A percentile compares a stretch with the other conserved stretches of the same genome.
phyloP scores from a whole-genome alignment of 2,888 invertebrate species.

The Eilema depressum region DNA sequence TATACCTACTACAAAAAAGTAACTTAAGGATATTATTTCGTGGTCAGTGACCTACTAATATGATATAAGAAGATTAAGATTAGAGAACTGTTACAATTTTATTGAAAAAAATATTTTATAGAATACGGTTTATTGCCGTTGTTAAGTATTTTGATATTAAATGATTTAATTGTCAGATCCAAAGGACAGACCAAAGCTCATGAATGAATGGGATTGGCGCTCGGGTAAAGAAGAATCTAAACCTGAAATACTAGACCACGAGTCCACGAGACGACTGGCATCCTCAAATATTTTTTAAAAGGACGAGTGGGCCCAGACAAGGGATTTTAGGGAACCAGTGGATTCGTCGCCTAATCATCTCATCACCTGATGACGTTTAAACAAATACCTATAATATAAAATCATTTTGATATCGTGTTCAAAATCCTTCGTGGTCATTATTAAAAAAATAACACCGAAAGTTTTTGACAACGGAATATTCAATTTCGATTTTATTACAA shows the following conservation, averaged over 20 bases:
- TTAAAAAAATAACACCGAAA: constrained; percentile 47
- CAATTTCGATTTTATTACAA: constrained; percentile 47
- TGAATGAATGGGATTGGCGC: too few relatives aligned
- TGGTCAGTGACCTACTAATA: neutral
- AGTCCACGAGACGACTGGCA: too few relatives aligned
- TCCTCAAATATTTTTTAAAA: too few relatives aligned
- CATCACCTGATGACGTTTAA: neutral
- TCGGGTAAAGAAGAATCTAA: too few relatives aligned
- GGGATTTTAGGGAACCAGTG: too few relatives aligned
- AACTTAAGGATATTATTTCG: neutral
- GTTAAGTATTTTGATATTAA: neutral
- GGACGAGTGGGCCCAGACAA: too few relatives aligned
- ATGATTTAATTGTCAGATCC: neutral
- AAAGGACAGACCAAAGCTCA: neutral
- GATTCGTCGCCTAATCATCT: too few relatives aligned
- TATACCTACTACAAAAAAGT: neutral
- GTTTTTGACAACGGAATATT: constrained; percentile 51
- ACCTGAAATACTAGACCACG: too few relatives aligned
- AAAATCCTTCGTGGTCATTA: constrained; percentile 36
- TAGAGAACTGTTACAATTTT: neutral
- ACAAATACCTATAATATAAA: constrained; percentile 21
- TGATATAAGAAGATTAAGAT: neutral
- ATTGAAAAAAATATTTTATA: neutral
- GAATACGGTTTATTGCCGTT: neutral
- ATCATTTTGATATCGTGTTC: constrained; percentile 25